Percentiles rank a stretch among this genome's conserved stretches.
Conservation (phyloP, 2,113 vertebrate species). For the Xenotilapia caudafasciata region DNA sequence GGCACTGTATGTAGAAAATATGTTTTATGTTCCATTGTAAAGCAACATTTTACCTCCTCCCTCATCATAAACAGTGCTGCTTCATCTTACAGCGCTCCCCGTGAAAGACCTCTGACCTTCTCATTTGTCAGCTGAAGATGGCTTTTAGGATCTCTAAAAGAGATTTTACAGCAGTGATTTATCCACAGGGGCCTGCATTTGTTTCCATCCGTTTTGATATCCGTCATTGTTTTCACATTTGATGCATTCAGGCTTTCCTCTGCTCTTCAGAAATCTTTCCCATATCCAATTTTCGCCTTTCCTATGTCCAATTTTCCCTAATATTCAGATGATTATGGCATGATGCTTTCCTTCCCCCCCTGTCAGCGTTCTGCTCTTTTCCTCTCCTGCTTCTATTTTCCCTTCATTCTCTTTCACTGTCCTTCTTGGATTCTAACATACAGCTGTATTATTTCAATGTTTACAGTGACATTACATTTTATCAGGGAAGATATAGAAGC, state of each 20-base stretch:
- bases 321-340: constrained; percentile 64
- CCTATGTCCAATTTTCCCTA: constrained; percentile 64
- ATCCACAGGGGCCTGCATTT: constrained; percentile 37
- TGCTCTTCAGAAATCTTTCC: constrained; percentile 40
- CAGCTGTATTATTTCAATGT: constrained; percentile 20
- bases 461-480: constrained; percentile 23
- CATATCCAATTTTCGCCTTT: constrained; percentile 65
- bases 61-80: constrained; percentile 34
- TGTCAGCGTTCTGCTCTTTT: constrained; percentile 7
- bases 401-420: constrained; percentile 4
- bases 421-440: not conserved
- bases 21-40: constrained; percentile 14
- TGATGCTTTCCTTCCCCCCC: constrained; percentile 57
- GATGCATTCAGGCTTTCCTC: constrained; percentile 50
- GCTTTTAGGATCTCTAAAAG: constrained; percentile 58
- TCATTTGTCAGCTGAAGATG: constrained; percentile 42
- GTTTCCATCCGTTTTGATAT: constrained; percentile 56
- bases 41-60: not conserved
- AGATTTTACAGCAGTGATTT: constrained; percentile 48
- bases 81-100: constrained; percentile 32
- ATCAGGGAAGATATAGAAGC: constrained; percentile 1
- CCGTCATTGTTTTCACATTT: constrained; percentile 59
- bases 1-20: not conserved
- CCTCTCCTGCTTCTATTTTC: constrained; percentile 24
- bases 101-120: constrained; percentile 47